Evolutionary conservation across 1,140 invertebrate genomes (phyloP), one percentile per base, ranked within the genome.

Genomic region (Centruroides vittatus): DNA sequence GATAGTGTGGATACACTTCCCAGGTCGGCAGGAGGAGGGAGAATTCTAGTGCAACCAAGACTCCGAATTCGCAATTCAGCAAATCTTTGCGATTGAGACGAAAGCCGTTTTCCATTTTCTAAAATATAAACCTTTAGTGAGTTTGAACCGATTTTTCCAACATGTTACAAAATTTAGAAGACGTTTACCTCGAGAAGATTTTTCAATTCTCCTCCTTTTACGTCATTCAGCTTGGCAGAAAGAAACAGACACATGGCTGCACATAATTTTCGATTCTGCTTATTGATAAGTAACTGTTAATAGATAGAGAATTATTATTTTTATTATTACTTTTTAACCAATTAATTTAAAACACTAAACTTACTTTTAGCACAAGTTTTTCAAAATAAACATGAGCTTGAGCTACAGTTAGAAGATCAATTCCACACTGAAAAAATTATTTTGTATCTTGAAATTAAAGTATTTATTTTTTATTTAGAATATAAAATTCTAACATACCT

Each of bases 341-440:
- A 56, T 5, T n/a, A 55, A 23, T 36, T 36, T 2, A 56, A 9
- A 41, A 47, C 5, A 13, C 5, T 12, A 36, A 57, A 52, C 41
- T 54, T 52, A 65, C 63, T 69, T 86, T 85, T 49, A 98, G 76
- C 70, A 97, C 93, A 6, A 98, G 78, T 71, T 95, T 95, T 75
- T 98, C 94, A 78, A 96, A 98, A 74, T 94, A 97, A 36, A 98
- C 93, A 73, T 97, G 97, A 0, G 93, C 87, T 76, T 94, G 91
- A 47, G 93, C 93, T 36, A 97, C 89, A 9, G 89, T 93, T 61
- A 96, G 76, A 50, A 95, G 76, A 76, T 98, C 93, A 64, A 86
- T 79, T 64, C 84, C 85, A 69, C 83, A 85, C 72, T 60, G 41
- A 35, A 62, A 36, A 62, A 60, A 46, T 46, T 35, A 55, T 10